A percentile compares a stretch with the other conserved stretches of the same genome.
phyloP scores from a whole-genome alignment of 64 coral and sea anemone species.

The Pocillopora verrucosa region DNA sequence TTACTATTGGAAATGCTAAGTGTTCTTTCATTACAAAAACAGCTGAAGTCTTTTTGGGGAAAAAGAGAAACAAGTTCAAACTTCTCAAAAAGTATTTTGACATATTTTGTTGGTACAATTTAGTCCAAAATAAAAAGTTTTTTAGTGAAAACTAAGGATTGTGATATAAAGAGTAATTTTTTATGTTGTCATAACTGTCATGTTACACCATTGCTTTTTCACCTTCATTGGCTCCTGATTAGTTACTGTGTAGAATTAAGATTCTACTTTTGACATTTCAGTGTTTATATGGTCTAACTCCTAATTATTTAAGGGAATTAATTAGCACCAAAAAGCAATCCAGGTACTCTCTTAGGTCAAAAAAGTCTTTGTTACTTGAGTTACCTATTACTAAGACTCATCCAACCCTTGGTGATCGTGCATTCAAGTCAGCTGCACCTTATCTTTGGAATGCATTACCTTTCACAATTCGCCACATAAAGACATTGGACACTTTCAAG shows the following conservation, averaged over 20 bases:
- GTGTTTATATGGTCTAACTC: constrained; percentile 10
- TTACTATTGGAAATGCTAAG: too few relatives aligned
- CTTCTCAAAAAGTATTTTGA: too few relatives aligned
- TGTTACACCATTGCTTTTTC: too few relatives aligned
- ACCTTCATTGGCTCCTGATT: too few relatives aligned
- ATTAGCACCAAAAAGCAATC: neutral
- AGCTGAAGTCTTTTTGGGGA: too few relatives aligned
- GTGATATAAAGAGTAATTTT: too few relatives aligned
- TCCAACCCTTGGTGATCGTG: neutral
- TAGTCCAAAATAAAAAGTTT: too few relatives aligned
- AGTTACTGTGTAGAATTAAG: neutral
- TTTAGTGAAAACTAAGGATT: too few relatives aligned
- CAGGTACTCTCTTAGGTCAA: constrained; percentile 28
- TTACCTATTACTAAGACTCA: neutral
- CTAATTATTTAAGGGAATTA: neutral
- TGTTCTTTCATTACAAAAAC: too few relatives aligned
- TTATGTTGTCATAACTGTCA: too few relatives aligned
- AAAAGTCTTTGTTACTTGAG: neutral
- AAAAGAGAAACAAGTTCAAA: too few relatives aligned
- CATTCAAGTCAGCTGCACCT: constrained; percentile 22
- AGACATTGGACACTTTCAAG: constrained; percentile 14
- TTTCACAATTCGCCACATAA: constrained; percentile 6
- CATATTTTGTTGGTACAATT: too few relatives aligned
- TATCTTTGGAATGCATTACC: constrained; percentile 29
- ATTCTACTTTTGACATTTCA: constrained; percentile 15